Percentiles rank a stretch among this genome's conserved stretches.
These are phyloP conservation scores for Daubentonia madagascariensis DNA, from an alignment of 2,113 vertebrate genomes.

Conservation along the genomic window DNA sequence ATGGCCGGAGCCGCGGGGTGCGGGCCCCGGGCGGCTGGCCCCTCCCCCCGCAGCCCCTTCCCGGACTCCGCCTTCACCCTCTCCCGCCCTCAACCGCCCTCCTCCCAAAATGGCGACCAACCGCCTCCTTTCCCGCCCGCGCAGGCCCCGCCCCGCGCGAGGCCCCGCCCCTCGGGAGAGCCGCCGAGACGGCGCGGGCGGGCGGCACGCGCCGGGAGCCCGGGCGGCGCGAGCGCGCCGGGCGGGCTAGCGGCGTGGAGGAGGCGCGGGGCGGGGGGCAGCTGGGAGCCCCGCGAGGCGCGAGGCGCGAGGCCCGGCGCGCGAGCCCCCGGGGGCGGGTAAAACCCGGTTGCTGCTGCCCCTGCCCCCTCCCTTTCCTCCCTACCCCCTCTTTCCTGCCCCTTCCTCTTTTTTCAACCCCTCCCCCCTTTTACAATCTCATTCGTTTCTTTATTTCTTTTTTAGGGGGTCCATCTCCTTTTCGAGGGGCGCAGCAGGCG, in stretches of 20 bases:
- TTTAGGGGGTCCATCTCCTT: not conserved
- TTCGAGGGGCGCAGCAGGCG: constrained; percentile 33
- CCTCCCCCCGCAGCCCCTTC: not conserved
- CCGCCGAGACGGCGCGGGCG: not conserved
- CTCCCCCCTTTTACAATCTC: not conserved
- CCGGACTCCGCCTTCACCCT: not conserved
- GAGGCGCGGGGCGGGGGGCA: not conserved
- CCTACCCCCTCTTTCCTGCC: not conserved
- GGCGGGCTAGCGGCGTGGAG: not conserved
- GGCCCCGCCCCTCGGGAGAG: not conserved
- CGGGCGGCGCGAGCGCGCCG: constrained; percentile 10
- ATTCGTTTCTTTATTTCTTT: not conserved
- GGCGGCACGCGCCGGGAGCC: not conserved
- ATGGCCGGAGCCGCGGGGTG: rapidly evolving
- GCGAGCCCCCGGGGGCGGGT: constrained; percentile 76
- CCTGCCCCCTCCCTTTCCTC: not conserved
- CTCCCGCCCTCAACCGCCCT: constrained; percentile 2
- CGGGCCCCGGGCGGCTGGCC: not conserved
- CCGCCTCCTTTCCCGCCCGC: constrained; percentile 62
- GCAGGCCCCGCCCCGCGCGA: not conserved
- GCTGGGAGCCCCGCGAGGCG: constrained; percentile 54
- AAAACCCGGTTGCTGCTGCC: constrained; percentile 78
- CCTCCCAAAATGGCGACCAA: constrained; percentile 72
- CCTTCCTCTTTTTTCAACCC: constrained; percentile 13
- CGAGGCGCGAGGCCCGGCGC: constrained; percentile 58